These are phyloP conservation scores for Lasioglossum oenotherae DNA, from an alignment of 2,888 invertebrate species.

Conservation along the genomic window DNA sequence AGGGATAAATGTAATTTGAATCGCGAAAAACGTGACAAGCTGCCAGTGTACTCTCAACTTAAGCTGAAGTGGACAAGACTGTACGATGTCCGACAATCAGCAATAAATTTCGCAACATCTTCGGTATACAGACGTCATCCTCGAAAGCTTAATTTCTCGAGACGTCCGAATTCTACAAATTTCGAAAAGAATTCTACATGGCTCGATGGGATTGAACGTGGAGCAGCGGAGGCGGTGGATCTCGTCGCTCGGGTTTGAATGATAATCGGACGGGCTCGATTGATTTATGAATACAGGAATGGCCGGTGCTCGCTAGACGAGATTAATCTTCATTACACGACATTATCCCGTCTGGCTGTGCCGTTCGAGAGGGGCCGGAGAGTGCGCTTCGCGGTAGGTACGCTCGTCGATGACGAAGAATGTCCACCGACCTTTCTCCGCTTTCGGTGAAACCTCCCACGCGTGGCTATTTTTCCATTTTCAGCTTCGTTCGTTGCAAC, in stretches of 20 bases:
- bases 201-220: background rate
- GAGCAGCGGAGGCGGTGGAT: conserved; percentile 44
- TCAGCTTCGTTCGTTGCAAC: background rate
- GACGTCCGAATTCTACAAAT: background rate
- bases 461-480: conserved; percentile 2
- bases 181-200: background rate
- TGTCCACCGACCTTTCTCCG: conserved; percentile 45
- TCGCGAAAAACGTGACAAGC: too few relatives aligned
- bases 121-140: background rate
- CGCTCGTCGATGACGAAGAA: conserved; percentile 46
- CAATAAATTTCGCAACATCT: too few relatives aligned
- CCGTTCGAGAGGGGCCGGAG: conserved; percentile 33
- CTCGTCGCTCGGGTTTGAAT: conserved; percentile 76
- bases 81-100: too few relatives aligned
- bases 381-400: conserved; percentile 53
- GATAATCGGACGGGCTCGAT: conserved; percentile 79
- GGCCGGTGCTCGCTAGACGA: conserved; percentile 66
- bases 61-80: too few relatives aligned
- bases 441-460: conserved; percentile 35
- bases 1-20: too few relatives aligned
- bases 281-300: conserved; percentile 78
- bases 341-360: conserved; percentile 71
- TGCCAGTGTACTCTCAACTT: too few relatives aligned
- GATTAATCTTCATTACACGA: conserved; percentile 82
- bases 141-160: background rate